Evolutionary conservation across 2,888 invertebrate species (phyloP).

Genomic region (Monopis laevigella): DNA sequence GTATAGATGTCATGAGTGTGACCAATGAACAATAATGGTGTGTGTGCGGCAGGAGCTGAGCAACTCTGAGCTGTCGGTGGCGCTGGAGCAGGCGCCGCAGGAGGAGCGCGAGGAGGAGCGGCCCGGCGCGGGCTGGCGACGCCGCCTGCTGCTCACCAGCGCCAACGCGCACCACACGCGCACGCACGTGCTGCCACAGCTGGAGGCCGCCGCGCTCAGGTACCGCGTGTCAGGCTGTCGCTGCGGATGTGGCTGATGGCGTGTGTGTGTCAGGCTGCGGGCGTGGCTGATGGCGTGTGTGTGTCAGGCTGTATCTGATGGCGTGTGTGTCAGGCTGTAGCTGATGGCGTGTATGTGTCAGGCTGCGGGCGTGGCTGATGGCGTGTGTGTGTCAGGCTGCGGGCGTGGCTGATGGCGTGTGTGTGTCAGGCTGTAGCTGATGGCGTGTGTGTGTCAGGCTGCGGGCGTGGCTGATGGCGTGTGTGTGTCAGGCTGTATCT

Average conservation of each 20-base stretch:
- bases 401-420: too few species aligned
- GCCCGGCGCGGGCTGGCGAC: conserved; percentile 73
- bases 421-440: too few species aligned
- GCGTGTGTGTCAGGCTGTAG: too few species aligned
- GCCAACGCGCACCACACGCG: conserved; percentile 90
- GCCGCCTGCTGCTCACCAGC: conserved; percentile 82
- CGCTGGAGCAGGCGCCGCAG: conserved; percentile 47
- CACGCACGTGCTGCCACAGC: conserved; percentile 78
- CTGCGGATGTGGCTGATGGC: conserved; percentile 80
- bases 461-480: too few species aligned
- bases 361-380: too few species aligned
- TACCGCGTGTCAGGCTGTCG: conserved; percentile 71
- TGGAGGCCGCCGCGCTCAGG: conserved; percentile 75
- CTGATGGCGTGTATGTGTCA: too few species aligned
- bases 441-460: too few species aligned
- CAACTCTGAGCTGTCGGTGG: conserved; percentile 50
- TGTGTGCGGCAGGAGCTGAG: conserved; percentile 57
- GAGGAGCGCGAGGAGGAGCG: conserved; percentile 25
- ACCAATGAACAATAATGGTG: too few species aligned
- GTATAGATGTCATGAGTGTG: too few species aligned
- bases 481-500: too few species aligned
- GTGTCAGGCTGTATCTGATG: too few species aligned
- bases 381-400: too few species aligned
- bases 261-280: conserved; percentile 73
- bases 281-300: conserved; percentile 67